Conservation (phyloP, 2,888 invertebrate species). For the Aleiodes testaceus region DNA sequence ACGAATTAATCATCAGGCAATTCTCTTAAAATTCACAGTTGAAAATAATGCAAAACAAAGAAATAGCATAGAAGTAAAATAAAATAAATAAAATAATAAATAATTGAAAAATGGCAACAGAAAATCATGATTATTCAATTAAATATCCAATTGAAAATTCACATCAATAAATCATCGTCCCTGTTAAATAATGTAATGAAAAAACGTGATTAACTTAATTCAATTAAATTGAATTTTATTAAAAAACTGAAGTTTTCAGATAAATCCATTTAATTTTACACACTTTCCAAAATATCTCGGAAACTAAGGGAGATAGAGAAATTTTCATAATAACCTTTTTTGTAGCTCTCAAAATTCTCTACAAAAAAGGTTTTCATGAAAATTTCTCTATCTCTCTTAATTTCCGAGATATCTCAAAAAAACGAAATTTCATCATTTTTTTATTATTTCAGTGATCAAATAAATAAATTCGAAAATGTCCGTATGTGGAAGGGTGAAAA, state of each 20-base stretch:
- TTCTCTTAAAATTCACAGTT: not conserved
- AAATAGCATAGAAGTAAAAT: not conserved
- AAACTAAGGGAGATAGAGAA: too few species aligned
- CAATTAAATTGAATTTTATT: conserved; percentile 7
- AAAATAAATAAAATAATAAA: not conserved
- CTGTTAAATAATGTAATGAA: too few species aligned
- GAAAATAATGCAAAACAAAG: not conserved
- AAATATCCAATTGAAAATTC: not conserved
- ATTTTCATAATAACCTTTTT: too few species aligned
- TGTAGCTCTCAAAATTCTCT: too few species aligned
- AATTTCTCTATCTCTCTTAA: too few species aligned
- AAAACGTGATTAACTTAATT: not conserved
- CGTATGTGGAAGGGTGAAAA: not conserved
- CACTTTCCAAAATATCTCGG: too few species aligned
- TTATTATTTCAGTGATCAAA: conserved; percentile 2
- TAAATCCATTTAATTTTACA: too few species aligned
- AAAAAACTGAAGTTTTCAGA: too few species aligned
- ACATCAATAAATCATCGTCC: too few species aligned
- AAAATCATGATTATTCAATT: too few species aligned
- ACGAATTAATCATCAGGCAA: not conserved
- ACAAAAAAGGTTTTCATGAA: too few species aligned
- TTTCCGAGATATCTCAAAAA: too few species aligned
- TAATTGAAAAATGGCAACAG: not conserved
- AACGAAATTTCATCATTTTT: not conserved
- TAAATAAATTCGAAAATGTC: not conserved